Base-by-base conservation (phyloP, 2,113 vertebrate genomes). In the Colistium nudipinnis region DNA sequence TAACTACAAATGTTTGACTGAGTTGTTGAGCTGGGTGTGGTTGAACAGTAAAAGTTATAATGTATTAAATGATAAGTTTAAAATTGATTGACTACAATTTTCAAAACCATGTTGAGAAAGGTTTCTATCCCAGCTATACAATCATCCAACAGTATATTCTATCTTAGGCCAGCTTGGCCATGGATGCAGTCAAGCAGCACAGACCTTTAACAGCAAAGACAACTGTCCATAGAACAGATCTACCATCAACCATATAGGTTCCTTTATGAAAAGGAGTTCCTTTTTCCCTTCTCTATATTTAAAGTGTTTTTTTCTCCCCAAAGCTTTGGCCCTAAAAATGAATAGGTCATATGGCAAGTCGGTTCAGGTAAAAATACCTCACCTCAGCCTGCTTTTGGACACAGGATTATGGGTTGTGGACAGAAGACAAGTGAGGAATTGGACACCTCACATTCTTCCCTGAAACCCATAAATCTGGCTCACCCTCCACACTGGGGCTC, bases 401-500 rank as follows among this genome's bases (percentile, higher is more conserved):
- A 57, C 9, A 52, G 36, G 62, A 73, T 81, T 78, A 67, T 22
- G 36, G 74, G 69, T 53, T 83, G 70, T 84, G 77, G 73, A 78
- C 62, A 76, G 76, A 83, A 71, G 28, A 80, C 45, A 70, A 78
- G 78, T 82, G 85, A 85, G 82, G 85, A 91, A 90, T 76, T 87
- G 57, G 74, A 83, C 87, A 90, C 85, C 59, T 82, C 74, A 41
- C 83, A 81, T 89, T 88, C 86, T 81, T 87, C 43, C 62, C 65
- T 35, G 38, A 69, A 77, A 60, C 67, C 60, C 74, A 88, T 90
- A 70, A 87, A 84, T 92, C 85, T 69, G 36, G 1, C 51, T 77
- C 52, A 55, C 19, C 9, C 67, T 69, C 47, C 64, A 86, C 86
- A 86, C 48, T 67, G 77, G 65, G 19, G 59, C 84, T 74, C 71